phyloP scores from a whole-genome alignment of 2,113 vertebrate species.

The Oreocharis arfaki region DNA sequence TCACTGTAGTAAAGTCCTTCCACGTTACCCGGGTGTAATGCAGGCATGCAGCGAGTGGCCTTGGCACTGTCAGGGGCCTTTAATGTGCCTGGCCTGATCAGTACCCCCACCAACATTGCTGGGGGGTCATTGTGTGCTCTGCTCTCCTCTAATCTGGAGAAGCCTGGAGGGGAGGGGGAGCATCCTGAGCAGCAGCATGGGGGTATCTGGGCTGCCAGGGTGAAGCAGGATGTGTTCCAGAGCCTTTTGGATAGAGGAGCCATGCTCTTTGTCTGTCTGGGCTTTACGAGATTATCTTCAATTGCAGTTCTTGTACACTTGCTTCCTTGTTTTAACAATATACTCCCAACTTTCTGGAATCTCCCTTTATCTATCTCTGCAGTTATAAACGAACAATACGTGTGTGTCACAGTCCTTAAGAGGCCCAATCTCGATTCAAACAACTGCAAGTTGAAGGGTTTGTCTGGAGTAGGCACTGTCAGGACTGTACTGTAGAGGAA shows the following conservation, averaged over 20 bases:
- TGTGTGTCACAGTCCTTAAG: background rate
- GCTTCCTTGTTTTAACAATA: background rate
- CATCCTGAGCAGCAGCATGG: background rate
- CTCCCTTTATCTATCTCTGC: background rate
- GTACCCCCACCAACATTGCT: accelerated
- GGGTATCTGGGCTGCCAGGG: background rate
- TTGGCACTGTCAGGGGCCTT: background rate
- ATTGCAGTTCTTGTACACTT: background rate
- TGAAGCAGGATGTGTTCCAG: background rate
- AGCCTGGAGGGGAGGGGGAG: background rate
- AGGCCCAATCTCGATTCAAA: background rate
- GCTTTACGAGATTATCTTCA: background rate
- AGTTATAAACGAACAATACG: background rate
- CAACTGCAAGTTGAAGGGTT: background rate
- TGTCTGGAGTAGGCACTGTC: background rate
- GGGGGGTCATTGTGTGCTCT: background rate
- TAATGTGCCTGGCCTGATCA: background rate
- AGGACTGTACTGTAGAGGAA: background rate
- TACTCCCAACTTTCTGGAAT: background rate
- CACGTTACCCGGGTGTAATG: accelerated
- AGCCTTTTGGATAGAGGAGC: background rate
- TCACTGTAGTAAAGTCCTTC: background rate
- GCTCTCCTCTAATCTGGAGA: background rate
- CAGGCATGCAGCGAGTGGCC: accelerated
- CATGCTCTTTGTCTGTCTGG: background rate